Conservation (phyloP, 2,113 vertebrate genomes). For the Loxodonta africana region DNA sequence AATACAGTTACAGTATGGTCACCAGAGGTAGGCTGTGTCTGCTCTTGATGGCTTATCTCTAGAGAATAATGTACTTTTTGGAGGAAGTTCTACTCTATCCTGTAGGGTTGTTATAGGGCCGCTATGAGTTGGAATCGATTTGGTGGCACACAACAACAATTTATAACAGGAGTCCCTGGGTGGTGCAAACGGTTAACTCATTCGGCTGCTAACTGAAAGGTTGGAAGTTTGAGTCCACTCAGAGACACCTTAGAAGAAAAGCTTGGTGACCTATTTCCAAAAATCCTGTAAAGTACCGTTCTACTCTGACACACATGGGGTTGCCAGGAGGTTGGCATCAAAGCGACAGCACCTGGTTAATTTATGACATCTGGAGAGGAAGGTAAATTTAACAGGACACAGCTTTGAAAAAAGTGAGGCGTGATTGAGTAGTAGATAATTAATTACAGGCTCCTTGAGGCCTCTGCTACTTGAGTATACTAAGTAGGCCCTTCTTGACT, state of each 20-base stretch:
- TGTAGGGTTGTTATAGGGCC: no score
- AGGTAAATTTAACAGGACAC: neutral
- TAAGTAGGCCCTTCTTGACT: neutral
- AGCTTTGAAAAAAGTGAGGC: constrained; percentile 22
- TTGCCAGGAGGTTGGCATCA: neutral
- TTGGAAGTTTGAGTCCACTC: no score
- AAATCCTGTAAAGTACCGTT: no score
- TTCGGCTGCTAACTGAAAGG: no score
- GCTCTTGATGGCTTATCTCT: neutral
- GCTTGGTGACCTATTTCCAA: no score
- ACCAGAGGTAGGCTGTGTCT: neutral
- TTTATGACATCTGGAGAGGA: constrained; percentile 24
- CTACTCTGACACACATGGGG: neutral
- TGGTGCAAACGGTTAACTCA: no score
- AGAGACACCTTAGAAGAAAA: no score
- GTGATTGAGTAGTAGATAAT: neutral
- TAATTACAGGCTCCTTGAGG: neutral
- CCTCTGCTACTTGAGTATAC: neutral
- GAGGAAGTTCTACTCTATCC: no score
- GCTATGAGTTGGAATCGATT: no score
- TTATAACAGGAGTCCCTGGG: no score
- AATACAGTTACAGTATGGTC: neutral
- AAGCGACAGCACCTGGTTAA: neutral
- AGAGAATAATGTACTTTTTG: neutral
- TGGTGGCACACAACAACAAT: no score